Percentiles rank a stretch among this genome's conserved stretches.
phyloP scores from a whole-genome alignment of 2,113 vertebrate species.

The Chionodraco myersi region DNA sequence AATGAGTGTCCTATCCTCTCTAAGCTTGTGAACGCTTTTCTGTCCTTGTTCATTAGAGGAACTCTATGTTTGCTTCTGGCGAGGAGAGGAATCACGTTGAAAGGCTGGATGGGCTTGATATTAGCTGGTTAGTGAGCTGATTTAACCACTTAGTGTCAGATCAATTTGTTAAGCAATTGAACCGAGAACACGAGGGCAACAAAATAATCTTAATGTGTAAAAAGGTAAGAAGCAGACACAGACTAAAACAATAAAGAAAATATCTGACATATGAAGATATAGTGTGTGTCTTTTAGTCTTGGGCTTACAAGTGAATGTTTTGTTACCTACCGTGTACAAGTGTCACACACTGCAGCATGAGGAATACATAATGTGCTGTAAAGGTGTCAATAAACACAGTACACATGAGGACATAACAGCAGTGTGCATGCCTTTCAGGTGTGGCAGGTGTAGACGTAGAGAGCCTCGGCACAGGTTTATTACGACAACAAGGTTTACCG shows the following conservation, averaged over 20 bases:
- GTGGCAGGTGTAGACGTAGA: not conserved
- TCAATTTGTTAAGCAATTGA: not conserved
- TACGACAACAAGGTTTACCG: conserved; percentile 17
- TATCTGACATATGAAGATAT: not conserved
- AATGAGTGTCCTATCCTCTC: not conserved
- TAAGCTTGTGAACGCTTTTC: not conserved
- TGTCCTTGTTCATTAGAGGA: not conserved
- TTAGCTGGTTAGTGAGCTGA: not conserved
- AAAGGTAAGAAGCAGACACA: not conserved
- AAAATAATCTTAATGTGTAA: not conserved
- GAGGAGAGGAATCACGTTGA: not conserved
- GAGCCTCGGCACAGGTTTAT: conserved; percentile 1
- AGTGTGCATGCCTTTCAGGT: not conserved
- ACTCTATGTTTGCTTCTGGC: not conserved
- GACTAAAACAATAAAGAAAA: not conserved
- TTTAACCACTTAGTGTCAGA: not conserved
- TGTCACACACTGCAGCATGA: conserved; percentile 12
- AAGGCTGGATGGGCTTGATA: not conserved
- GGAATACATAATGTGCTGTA: conserved; percentile 12
- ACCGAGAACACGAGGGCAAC: not conserved
- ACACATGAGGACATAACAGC: conserved; percentile 4
- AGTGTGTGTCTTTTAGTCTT: not conserved
- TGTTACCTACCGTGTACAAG: not conserved
- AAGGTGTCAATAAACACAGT: not conserved
- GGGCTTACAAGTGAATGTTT: not conserved